Base-by-base conservation (phyloP, 2,888 invertebrate genomes). In the Latrodectus elegans region DNA sequence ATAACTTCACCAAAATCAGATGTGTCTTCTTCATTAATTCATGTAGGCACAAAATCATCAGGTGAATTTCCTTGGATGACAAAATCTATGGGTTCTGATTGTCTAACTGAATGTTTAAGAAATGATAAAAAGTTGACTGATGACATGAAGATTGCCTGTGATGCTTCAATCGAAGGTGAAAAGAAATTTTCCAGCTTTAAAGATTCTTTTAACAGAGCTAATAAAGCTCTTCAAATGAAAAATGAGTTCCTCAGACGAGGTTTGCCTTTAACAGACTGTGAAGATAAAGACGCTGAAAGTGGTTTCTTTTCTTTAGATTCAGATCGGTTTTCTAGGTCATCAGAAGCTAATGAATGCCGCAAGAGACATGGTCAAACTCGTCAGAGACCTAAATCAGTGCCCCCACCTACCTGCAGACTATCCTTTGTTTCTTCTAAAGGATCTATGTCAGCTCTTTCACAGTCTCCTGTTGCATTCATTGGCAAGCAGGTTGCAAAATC, bases 331-430 rank as follows among this genome's bases (percentile, higher is more conserved):
- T 81, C 86, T 1, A 52, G 86, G 22, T 81, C 86, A 14, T 60
- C 76, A 15, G 38, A 38, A 38, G 6, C 38, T 38, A 64, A 73
- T 1, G 82, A 67, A 3, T 71, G 38, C 6, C 77, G 78, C 22
- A 71, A 64, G 17, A 72, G 77, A 12, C 76, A 77, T 11, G 22
- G 81, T 49, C 72, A 73, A 38, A n/a, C 60, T 15, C 67, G 78
- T 14, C 83, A 88, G 53, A 88, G 88, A 71, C 88, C 88, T 0
- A 83, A 84, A 53, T 88, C 88, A 10, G 88, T 88, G 71, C 88
- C 88, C 12, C 88, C 88, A n/a, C 88, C 88, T 12, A 26, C 79
- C 8, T 75, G 70, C 74, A 88, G 88, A 38, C 51, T 88, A 17
- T 84, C 84, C 12, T 68, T 73, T 51, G 60, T 68, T 51, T n/a